Evolutionary conservation across 2,888 invertebrate species (phyloP).

Genomic region (Conus canariensis): DNA sequence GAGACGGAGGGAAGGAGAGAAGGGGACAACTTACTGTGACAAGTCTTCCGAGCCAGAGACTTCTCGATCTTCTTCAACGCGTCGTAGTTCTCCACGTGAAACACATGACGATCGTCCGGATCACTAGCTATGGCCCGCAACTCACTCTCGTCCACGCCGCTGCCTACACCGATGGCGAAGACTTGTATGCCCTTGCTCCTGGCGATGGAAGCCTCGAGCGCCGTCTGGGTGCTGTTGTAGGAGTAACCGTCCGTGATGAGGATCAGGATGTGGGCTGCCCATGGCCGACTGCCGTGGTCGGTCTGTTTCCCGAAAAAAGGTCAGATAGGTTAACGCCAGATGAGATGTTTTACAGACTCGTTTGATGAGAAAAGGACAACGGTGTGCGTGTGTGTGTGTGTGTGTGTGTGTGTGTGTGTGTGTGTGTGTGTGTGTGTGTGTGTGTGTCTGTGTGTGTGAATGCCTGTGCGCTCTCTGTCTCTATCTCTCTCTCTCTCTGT

Average conservation of each 20-base stretch:
- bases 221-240: slow-evolving; percentile 41
- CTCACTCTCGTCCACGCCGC: slow-evolving; percentile 58
- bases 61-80: slow-evolving; percentile 59
- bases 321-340: no score
- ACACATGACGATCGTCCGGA: slow-evolving; percentile 62
- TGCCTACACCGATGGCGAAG: slow-evolving; percentile 65
- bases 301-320: background rate
- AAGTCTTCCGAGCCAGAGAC: slow-evolving; percentile 58
- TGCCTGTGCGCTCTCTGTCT: no score
- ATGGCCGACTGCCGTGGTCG: slow-evolving; percentile 55
- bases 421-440: no score
- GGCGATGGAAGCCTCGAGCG: slow-evolving; percentile 54
- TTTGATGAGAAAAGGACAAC: background rate
- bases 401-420: no score
- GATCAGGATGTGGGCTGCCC: slow-evolving; percentile 59
- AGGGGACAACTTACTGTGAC: slow-evolving; percentile 54
- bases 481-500: no score
- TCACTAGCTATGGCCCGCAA: slow-evolving; percentile 61
- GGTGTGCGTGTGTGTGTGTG: no score
- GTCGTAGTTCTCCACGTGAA: slow-evolving; percentile 60
- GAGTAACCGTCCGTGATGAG: slow-evolving; percentile 68
- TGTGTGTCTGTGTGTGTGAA: no score
- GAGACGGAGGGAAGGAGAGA: background rate
- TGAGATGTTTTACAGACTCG: background rate
- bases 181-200: slow-evolving; percentile 55